Conservation (phyloP, 2,888 invertebrate genomes). For the Lapara coniferarum region DNA sequence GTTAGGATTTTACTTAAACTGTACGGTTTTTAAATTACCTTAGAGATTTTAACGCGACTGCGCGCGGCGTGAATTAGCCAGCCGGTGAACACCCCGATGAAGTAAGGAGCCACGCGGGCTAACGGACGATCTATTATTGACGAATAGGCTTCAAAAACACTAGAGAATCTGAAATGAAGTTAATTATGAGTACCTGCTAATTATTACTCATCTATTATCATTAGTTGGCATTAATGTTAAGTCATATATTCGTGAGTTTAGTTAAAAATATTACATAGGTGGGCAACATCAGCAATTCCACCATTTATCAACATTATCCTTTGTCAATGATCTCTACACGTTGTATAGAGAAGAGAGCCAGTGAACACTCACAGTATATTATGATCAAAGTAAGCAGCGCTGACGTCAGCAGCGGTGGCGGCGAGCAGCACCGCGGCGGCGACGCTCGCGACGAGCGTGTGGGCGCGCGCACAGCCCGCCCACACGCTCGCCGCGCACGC, state of each 20-base stretch:
- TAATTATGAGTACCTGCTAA: not conserved
- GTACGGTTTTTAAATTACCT: conserved; percentile 45
- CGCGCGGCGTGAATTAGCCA: conserved; percentile 88
- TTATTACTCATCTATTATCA: too few relatives aligned
- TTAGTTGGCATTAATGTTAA: too few relatives aligned
- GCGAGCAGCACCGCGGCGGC: conserved; percentile 65
- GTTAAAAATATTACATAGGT: too few relatives aligned
- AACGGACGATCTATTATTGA: conserved; percentile 89
- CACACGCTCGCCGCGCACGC: conserved; percentile 80
- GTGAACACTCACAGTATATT: conserved; percentile 43
- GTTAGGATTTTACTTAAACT: not conserved
- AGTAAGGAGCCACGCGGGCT: conserved; percentile 89
- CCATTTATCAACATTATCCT: too few relatives aligned
- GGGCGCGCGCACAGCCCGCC: conserved; percentile 73
- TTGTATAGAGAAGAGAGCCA: too few relatives aligned
- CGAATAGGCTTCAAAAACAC: conserved; percentile 67
- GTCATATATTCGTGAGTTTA: too few relatives aligned
- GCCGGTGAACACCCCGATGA: conserved; percentile 88
- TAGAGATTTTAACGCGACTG: conserved; percentile 67
- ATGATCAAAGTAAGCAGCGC: conserved; percentile 63
- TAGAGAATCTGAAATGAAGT: conserved; percentile 47
- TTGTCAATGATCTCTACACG: too few relatives aligned
- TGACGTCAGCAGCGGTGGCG: conserved; percentile 77
- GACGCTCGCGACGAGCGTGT: conserved; percentile 64
- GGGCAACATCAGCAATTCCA: too few relatives aligned